phyloP scores from a whole-genome alignment of 2,888 invertebrate species.

The Lomographa bimaculata region DNA sequence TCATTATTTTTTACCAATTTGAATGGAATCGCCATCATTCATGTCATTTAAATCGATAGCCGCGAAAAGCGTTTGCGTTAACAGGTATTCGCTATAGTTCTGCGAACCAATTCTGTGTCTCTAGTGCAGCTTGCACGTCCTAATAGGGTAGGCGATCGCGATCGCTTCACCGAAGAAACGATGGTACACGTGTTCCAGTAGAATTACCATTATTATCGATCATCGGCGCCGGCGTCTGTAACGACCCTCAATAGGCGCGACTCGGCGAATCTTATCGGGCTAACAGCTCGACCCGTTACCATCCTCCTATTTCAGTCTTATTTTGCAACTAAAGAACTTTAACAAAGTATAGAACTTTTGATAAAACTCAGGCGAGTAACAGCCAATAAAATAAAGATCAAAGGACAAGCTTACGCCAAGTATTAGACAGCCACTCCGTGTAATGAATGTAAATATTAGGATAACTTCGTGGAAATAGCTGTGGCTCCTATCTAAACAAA shows the following conservation, averaged over 20 bases:
- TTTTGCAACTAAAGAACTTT: constrained; percentile 37
- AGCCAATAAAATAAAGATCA: too few species aligned
- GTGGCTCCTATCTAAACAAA: too few species aligned
- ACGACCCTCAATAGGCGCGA: constrained; percentile 76
- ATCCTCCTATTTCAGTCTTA: constrained; percentile 57
- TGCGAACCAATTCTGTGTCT: constrained; percentile 61
- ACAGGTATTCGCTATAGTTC: constrained; percentile 12
- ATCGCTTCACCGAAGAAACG: constrained; percentile 64
- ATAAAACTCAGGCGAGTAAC: too few species aligned
- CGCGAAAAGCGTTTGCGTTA: constrained; percentile 22
- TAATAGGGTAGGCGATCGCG: constrained; percentile 72
- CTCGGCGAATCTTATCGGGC: constrained; percentile 63
- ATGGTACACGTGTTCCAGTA: constrained; percentile 75
- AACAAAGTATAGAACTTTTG: not conserved
- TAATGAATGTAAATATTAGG: too few species aligned
- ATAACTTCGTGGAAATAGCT: too few species aligned
- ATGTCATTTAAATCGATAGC: constrained; percentile 29
- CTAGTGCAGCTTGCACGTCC: constrained; percentile 63
- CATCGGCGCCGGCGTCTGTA: constrained; percentile 75
- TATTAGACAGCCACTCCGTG: too few species aligned
- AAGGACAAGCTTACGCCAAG: too few species aligned
- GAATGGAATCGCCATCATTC: constrained; percentile 32
- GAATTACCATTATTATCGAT: constrained; percentile 84
- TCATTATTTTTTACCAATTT: constrained; percentile 13
- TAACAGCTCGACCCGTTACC: constrained; percentile 54